Percentiles rank a stretch among this genome's conserved stretches.
Evolutionary conservation across 2,888 invertebrate genomes (phyloP).

Genomic region (Drosophila mettleri): DNA sequence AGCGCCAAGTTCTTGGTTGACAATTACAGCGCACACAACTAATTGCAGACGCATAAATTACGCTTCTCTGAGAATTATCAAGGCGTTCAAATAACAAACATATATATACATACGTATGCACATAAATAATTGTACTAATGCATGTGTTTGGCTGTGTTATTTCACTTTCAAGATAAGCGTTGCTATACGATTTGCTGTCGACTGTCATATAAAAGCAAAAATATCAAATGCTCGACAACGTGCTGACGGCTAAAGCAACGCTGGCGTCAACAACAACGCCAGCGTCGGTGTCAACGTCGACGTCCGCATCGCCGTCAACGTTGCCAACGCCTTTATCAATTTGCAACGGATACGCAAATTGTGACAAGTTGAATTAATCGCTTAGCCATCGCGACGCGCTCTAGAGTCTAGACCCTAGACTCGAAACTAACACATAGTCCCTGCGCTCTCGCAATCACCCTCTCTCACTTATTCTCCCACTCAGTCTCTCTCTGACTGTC

Average conservation of each 20-base stretch:
- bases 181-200: constrained; percentile 42
- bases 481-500: constrained; percentile 1
- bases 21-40: constrained; percentile 53
- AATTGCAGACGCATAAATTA: constrained; percentile 63
- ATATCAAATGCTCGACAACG: constrained; percentile 35
- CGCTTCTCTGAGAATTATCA: constrained; percentile 37
- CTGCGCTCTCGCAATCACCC: constrained; percentile 4
- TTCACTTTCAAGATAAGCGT: constrained; percentile 61
- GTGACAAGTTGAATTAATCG: constrained; percentile 74
- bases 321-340: constrained; percentile 64
- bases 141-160: constrained; percentile 9
- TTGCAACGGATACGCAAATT: constrained; percentile 51
- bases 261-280: constrained; percentile 6
- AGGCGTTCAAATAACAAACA: constrained; percentile 34
- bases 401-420: constrained; percentile 11
- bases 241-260: constrained; percentile 36
- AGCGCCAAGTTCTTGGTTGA: constrained; percentile 46
- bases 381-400: constrained; percentile 44
- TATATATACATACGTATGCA: background rate
- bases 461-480: constrained; percentile 4
- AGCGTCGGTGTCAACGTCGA: constrained; percentile 1
- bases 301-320: constrained; percentile 29
- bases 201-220: constrained; percentile 48
- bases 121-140: background rate
- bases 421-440: background rate